These are phyloP conservation scores for Rhinopithecus roxellana DNA, from an alignment of 2,113 vertebrate species.

Conservation along the genomic window DNA sequence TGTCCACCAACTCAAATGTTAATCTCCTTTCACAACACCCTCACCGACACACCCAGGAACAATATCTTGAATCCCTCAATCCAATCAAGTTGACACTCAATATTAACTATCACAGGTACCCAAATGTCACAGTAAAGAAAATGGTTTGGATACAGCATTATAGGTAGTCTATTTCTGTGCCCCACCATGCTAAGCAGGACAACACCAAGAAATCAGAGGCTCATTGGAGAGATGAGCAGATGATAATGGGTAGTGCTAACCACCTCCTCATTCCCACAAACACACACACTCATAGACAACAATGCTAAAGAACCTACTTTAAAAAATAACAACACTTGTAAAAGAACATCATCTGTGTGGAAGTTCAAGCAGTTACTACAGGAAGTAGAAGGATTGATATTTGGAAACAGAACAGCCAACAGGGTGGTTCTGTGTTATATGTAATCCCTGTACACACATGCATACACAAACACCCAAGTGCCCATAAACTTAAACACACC, in stretches of 20 bases:
- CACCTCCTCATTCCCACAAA: background rate
- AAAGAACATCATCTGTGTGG: background rate
- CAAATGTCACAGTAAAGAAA: background rate
- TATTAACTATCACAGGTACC: too few species aligned
- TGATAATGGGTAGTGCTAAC: background rate
- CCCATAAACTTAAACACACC: background rate
- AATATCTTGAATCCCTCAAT: too few species aligned
- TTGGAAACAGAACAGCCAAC: too few species aligned
- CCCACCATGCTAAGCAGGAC: background rate
- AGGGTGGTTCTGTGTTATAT: background rate
- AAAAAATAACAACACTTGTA: background rate
- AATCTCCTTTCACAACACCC: too few species aligned
- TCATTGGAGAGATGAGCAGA: background rate
- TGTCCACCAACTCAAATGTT: too few species aligned
- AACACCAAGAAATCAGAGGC: background rate
- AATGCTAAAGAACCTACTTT: background rate
- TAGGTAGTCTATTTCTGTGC: background rate
- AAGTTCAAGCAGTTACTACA: background rate
- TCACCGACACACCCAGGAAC: too few species aligned
- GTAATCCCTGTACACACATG: background rate
- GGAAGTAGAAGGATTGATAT: background rate
- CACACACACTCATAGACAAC: background rate
- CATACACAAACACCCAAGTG: background rate
- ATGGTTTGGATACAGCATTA: background rate
- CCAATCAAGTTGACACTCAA: too few species aligned